Conservation (phyloP, 2,113 vertebrate species). For the Canis aureus region DNA sequence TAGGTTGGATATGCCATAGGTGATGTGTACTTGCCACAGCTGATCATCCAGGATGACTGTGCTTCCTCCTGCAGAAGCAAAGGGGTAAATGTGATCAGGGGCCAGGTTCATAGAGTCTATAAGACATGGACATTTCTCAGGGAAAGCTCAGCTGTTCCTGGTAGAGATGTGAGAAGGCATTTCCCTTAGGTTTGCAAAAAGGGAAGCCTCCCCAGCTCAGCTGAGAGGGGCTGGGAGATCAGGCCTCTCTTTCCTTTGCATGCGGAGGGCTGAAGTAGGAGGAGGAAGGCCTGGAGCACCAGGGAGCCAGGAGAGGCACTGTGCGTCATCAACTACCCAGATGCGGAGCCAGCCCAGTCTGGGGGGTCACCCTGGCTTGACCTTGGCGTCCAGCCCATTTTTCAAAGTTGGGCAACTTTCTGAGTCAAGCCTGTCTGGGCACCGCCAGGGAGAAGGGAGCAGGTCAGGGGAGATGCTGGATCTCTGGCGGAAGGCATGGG, state of each 20-base stretch:
- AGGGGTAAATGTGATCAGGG: not conserved
- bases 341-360: not conserved
- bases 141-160: not conserved
- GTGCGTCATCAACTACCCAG: not conserved
- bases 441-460: not conserved
- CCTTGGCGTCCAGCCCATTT: not conserved
- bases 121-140: not conserved
- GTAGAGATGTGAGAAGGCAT: not conserved
- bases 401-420: not conserved
- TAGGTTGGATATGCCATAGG: accelerated
- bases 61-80: not conserved
- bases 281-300: not conserved
- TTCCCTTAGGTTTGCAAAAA: not conserved
- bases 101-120: not conserved
- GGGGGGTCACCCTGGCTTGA: not conserved
- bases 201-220: not conserved
- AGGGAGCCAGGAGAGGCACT: not conserved
- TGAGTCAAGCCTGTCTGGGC: not conserved
- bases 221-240: not conserved
- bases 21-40: not conserved
- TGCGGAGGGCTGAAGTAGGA: not conserved
- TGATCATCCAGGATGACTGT: not conserved
- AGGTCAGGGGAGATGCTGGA: not conserved
- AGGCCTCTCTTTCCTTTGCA: no score
- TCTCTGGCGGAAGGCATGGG: not conserved